Base-by-base conservation (phyloP, 1,140 invertebrate species). In the Aphis gossypii region DNA sequence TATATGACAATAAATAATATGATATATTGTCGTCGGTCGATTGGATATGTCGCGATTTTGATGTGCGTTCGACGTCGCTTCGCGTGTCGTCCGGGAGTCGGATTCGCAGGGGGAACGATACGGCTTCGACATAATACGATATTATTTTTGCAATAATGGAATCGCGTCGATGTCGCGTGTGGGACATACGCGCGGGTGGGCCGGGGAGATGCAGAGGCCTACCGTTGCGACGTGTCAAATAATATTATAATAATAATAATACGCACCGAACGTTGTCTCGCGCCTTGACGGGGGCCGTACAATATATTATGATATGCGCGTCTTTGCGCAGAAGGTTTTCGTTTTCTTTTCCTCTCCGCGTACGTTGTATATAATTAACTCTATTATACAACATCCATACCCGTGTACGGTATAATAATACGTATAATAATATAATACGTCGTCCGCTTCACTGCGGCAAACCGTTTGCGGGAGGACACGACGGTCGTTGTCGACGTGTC, bases 311-410 rank as follows among this genome's bases (percentile, higher is more conserved):
- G 2, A 38, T 35, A 20, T 21, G 76, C 82, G 35, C 30, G 86
- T 88, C 20, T 88, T 88, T 35, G 87, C n/a, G 76, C 76, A 11
- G n/a, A 83, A 68, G 30, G 60, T 68, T 68, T 68, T 68, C 60
- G 60, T 68, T 68, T 68, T 68, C 30, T 68, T 68, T 68, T 68
- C 60, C 60, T 68, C 60, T 68, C 18, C 60, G 60, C 60, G 48
- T 51, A n/a, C 4, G 18, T 88, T 35, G 8, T 51, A 90, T 56
- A 90, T 90, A 90, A 90, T 90, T 90, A 90, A 90, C 89, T 90
- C 54, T 60, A 90, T 90, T 90, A 60, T 90, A 25, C 41, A 68
- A 68, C n/a, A n/a, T 68, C 56, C 54, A 51, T 51, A 51, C 48
- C 48, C 14, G n/a, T n/a, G n/a, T 60, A 60, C 60, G 1, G 30